Evolutionary conservation across 2,113 vertebrate species (phyloP).

Genomic region (Indicator indicator): DNA sequence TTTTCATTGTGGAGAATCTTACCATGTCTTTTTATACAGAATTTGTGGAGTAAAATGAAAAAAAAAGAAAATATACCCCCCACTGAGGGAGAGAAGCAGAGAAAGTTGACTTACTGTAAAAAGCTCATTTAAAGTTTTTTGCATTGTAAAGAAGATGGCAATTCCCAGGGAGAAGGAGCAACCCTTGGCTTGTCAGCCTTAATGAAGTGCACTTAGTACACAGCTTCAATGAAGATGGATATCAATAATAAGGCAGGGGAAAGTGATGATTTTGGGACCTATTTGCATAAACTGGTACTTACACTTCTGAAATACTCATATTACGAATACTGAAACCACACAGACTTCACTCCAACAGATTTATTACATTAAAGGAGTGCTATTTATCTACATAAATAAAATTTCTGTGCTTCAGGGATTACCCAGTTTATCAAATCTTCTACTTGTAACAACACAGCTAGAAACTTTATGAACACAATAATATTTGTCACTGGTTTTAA

Average conservation of each 20-base stretch:
- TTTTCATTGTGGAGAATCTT: background rate
- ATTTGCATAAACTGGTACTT: conserved; percentile 61
- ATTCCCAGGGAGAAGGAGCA: conserved; percentile 37
- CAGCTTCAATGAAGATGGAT: conserved; percentile 43
- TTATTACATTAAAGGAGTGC: background rate
- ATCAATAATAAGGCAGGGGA: conserved; percentile 51
- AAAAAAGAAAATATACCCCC: background rate
- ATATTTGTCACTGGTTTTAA: background rate
- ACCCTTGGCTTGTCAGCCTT: conserved; percentile 39
- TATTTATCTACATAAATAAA: conserved; percentile 51
- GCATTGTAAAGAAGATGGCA: conserved; percentile 46
- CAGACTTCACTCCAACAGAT: conserved; percentile 7
- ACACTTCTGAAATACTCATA: background rate
- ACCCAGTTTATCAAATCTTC: background rate
- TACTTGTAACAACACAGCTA: background rate
- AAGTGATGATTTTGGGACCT: conserved; percentile 47
- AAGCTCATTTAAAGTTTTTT: conserved; percentile 45
- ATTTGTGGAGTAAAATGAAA: conserved; percentile 8
- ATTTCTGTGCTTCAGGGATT: background rate
- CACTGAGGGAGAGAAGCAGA: background rate
- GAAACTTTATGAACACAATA: background rate
- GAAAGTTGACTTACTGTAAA: conserved; percentile 6
- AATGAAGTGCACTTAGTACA: conserved; percentile 37
- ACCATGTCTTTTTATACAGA: background rate
- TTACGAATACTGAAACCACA: conserved; percentile 14